Evolutionary conservation across 2,113 vertebrate genomes (phyloP).

Genomic region (Corythornis vintsioides): DNA sequence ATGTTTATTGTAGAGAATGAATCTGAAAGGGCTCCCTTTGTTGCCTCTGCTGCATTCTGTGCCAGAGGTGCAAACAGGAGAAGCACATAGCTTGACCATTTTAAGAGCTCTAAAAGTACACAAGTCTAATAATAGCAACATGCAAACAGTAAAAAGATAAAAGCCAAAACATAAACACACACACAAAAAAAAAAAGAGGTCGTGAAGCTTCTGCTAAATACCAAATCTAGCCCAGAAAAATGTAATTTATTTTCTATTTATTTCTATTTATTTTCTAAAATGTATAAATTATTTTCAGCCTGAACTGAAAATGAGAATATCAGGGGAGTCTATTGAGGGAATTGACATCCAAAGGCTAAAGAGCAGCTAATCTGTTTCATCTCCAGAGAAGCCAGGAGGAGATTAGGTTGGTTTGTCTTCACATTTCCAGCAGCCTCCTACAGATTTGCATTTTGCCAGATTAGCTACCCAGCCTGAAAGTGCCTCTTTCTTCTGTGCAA

Average conservation of each 20-base stretch:
- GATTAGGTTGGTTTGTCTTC: not conserved
- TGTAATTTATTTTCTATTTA: not conserved
- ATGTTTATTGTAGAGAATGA: not conserved
- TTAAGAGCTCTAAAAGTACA: not conserved
- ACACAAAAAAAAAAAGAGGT: not conserved
- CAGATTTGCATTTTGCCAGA: conserved; percentile 15
- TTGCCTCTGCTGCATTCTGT: not conserved
- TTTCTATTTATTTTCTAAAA: too few relatives aligned
- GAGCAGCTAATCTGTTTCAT: not conserved
- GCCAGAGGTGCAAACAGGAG: not conserved
- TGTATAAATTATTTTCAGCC: not conserved
- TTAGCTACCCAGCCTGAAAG: not conserved
- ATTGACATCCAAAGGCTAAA: not conserved
- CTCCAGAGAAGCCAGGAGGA: not conserved
- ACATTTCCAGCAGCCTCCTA: conserved; percentile 6
- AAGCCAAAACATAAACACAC: not conserved
- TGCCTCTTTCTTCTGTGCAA: not conserved
- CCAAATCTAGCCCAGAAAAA: not conserved
- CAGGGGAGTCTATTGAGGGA: accelerated
- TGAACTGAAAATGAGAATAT: not conserved
- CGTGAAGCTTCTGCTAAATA: not conserved
- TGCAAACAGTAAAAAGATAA: not conserved
- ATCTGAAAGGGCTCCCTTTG: not conserved
- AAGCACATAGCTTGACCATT: not conserved
- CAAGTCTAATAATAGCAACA: not conserved